Conservation (phyloP, 2,888 invertebrate genomes). For the Terebella lapidaria region DNA sequence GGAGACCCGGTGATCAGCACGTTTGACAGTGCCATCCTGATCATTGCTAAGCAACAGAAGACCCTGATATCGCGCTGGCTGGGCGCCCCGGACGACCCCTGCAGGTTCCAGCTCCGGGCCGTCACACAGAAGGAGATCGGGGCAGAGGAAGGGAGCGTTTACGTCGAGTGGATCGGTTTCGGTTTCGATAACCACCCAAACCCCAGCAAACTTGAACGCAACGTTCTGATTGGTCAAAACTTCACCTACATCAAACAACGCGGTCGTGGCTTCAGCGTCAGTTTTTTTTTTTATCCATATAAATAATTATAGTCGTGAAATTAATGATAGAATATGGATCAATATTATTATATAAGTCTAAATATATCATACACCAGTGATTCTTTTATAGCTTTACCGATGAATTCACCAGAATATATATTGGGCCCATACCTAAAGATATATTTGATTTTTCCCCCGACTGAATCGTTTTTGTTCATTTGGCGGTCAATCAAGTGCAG, state of each 20-base stretch:
- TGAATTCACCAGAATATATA: too few species aligned
- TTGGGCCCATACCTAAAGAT: too few species aligned
- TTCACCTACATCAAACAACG: not conserved
- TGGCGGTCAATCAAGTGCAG: too few species aligned
- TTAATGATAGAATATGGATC: too few species aligned
- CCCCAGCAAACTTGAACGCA: not conserved
- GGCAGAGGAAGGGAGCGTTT: not conserved
- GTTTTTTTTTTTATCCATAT: too few species aligned
- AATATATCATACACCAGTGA: too few species aligned
- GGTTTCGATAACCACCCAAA: not conserved
- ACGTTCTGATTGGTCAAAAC: not conserved
- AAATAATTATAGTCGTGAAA: too few species aligned
- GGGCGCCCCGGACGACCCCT: not conserved
- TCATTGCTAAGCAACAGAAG: not conserved
- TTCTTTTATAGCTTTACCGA: too few species aligned
- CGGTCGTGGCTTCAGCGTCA: not conserved
- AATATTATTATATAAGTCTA: too few species aligned
- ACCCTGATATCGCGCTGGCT: not conserved
- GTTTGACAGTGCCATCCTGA: not conserved
- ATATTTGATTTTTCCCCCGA: too few species aligned
- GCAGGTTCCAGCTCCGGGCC: not conserved
- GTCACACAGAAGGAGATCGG: not conserved
- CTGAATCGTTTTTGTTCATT: too few species aligned
- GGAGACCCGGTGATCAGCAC: not conserved
- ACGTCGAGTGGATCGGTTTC: not conserved